phyloP scores from a whole-genome alignment of 2,113 vertebrate genomes.

The Haliaeetus leucogaster region DNA sequence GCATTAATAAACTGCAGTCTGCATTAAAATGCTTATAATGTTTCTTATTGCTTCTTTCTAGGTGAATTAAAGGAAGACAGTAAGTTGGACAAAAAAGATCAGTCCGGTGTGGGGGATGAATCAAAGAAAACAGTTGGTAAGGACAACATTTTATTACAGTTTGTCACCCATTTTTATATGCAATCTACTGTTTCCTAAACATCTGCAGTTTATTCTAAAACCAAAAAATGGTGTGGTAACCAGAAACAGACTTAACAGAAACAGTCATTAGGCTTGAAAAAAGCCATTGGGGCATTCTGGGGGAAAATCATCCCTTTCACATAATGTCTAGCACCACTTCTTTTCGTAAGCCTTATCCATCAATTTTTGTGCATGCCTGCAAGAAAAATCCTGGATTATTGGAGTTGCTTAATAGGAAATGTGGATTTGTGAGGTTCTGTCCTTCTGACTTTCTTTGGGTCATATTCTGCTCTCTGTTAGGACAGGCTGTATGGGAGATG shows the following conservation, averaged over 20 bases:
- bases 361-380: background rate
- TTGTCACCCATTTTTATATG: background rate
- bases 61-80: conserved; percentile 75
- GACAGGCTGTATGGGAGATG: background rate
- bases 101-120: conserved; percentile 46
- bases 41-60: conserved; percentile 60
- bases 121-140: conserved; percentile 79
- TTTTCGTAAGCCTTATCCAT: background rate
- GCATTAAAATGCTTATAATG: background rate
- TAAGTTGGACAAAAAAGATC: conserved; percentile 73
- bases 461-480: background rate
- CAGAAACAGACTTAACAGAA: background rate
- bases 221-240: background rate
- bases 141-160: conserved; percentile 1
- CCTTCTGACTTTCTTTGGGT: background rate
- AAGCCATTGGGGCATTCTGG: background rate
- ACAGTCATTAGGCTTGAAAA: background rate
- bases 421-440: background rate
- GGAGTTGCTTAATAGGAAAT: background rate
- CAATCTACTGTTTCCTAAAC: background rate
- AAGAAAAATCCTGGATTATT: conserved; percentile 16
- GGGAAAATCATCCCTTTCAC: background rate
- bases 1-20: background rate
- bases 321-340: background rate
- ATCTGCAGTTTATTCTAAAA: background rate